These are phyloP conservation scores for Pseudomyrmex concolor DNA, from an alignment of 1,140 invertebrate genomes.

Conservation along the genomic window DNA sequence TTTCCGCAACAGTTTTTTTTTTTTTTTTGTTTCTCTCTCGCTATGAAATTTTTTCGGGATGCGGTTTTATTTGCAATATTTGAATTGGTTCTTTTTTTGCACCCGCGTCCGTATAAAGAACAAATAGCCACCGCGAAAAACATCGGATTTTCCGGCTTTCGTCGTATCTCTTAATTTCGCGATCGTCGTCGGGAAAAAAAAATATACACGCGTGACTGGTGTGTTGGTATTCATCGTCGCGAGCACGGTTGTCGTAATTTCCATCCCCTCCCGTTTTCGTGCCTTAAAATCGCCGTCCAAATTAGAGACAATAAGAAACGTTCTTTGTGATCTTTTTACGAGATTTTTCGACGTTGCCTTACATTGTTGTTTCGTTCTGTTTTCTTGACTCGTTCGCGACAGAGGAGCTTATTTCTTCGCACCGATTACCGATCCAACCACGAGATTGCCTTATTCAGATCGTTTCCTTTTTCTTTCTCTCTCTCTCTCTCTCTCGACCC, in stretches of 20 bases:
- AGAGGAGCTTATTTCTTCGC: constrained; percentile 36
- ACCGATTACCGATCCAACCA: constrained; percentile 27
- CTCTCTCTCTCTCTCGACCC: neutral
- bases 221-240: constrained; percentile 19
- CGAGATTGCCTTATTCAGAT: constrained; percentile 66
- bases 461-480: constrained; percentile 37
- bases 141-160: constrained; percentile 7
- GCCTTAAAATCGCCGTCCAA: constrained; percentile 80
- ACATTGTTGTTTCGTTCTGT: neutral
- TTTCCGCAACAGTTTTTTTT: neutral
- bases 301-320: constrained; percentile 66
- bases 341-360: constrained; percentile 7
- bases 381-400: neutral
- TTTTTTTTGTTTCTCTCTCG: neutral
- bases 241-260: constrained; percentile 71
- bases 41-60: constrained; percentile 34
- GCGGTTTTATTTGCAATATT: constrained; percentile 17
- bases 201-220: constrained; percentile 18
- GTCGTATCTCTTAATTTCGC: neutral
- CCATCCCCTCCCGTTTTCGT: constrained; percentile 62
- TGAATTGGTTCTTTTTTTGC: neutral
- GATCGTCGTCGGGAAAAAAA: neutral
- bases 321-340: constrained; percentile 27
- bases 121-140: neutral
- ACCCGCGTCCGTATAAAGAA: neutral